Base-by-base conservation (phyloP, 2,797 vertebrate genomes). In the Darevskia mixta region DNA sequence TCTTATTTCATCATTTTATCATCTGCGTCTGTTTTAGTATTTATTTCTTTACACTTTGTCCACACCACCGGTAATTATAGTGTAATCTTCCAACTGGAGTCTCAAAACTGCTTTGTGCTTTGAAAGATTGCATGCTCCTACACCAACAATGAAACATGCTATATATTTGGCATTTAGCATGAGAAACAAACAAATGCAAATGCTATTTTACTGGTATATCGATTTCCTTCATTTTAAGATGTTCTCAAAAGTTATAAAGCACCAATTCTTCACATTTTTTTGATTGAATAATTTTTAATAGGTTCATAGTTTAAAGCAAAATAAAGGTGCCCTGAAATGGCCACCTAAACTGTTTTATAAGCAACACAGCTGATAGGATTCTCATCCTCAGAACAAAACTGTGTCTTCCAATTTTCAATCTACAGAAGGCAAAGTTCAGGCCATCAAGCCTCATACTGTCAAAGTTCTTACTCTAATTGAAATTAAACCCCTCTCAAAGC, bases 1-100 rank as follows among this genome's bases (percentile, higher is more conserved):
- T 29, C 5, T 55, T n/a, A 1, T 89, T 95, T 94, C 92, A 78
- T n/a, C 32, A 35, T 87, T 93, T 87, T 89, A 3, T 71, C 35
- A 55, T 83, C 35, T 81, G 4, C 75, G 85, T 38, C 35, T 61
- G 13, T 15, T 58, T 27, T 71, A 55, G 23, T 45, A 11, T 45
- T 55, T 79, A 69, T 79, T 67, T 79, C 49, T 86, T 32, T 78
- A n/a, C 45, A 35, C 67, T 79, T 29, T 79, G 41, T 18, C 27
- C 18, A 7, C n/a, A 32, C 77, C 35, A 41, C 0, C 13, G 58
- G 49, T 8, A 79, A 67, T 55, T 43, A 49, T 29, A 27, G 38
- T 43, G 38, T 55, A 55, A 35, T 69, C 15, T 69, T 45, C 20
- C 79, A 71, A 38, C 17, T 18, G 10, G 29, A 35, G 29, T 69